Evolutionary conservation across 1,140 invertebrate species (phyloP).

Genomic region (Drosophila equinoxialis): DNA sequence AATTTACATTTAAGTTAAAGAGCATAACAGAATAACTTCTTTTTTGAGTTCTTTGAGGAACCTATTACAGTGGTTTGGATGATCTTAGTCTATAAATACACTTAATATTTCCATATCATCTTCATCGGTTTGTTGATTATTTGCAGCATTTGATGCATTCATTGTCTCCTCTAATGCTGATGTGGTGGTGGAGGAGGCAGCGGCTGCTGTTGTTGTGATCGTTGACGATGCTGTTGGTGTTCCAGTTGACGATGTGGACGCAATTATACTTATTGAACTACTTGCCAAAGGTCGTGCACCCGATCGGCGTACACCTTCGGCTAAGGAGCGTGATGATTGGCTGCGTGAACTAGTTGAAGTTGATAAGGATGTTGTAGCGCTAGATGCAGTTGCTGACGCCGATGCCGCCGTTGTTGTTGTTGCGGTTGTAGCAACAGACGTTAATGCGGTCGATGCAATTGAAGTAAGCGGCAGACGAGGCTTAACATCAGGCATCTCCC

Average conservation of each 20-base stretch:
- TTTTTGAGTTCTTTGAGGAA: not conserved
- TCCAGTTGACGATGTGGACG: slow-evolving; percentile 21
- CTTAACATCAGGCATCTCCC: slow-evolving; percentile 66
- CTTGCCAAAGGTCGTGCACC: slow-evolving; percentile 32
- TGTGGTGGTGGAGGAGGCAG: slow-evolving; percentile 9
- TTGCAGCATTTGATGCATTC: slow-evolving; percentile 23
- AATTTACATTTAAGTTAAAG: too few relatives aligned
- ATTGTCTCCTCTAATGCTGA: slow-evolving; percentile 31
- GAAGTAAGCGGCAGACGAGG: slow-evolving; percentile 38
- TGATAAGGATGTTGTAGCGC: not conserved
- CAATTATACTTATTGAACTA: slow-evolving; percentile 16
- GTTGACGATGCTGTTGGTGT: not conserved
- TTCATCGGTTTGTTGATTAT: slow-evolving; percentile 59
- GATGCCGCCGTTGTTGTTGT: slow-evolving; percentile 15
- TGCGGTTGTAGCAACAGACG: not conserved
- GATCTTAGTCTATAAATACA: slow-evolving; percentile 62
- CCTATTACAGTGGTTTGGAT: slow-evolving; percentile 8
- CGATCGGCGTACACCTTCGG: slow-evolving; percentile 49
- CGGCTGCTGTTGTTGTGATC: slow-evolving; percentile 10
- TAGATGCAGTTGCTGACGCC: slow-evolving; percentile 15
- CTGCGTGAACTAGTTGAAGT: slow-evolving; percentile 17
- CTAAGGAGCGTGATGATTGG: slow-evolving; percentile 13
- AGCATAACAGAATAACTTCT: too few relatives aligned
- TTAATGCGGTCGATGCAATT: slow-evolving; percentile 17
- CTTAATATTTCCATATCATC: slow-evolving; percentile 74